Evolutionary conservation across 2,888 invertebrate species (phyloP).

Genomic region (Ceratothoa steindachneri): DNA sequence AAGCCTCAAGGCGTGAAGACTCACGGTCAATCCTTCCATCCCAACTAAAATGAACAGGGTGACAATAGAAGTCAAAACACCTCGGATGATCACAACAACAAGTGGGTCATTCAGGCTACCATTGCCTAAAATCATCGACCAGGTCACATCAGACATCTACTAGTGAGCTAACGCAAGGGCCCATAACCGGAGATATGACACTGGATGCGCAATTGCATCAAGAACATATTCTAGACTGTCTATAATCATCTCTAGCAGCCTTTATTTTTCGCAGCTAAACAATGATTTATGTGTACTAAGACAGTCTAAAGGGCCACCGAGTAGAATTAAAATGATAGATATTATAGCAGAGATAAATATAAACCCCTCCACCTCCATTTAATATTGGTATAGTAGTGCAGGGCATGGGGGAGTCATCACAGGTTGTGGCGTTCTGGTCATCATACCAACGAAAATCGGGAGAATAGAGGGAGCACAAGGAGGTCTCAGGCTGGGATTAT

Average conservation of each 20-base stretch:
- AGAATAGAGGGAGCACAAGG: neutral
- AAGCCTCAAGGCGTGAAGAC: neutral
- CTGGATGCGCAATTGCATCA: neutral
- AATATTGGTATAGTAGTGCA: neutral
- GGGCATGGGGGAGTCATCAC: neutral
- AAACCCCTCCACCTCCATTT: neutral
- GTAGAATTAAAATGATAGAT: neutral
- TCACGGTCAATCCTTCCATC: neutral
- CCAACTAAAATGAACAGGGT: neutral
- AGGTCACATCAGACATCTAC: neutral
- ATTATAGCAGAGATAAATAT: neutral
- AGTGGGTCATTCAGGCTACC: neutral
- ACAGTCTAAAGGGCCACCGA: neutral
- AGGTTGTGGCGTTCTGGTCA: neutral
- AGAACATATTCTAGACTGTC: neutral
- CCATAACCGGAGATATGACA: neutral
- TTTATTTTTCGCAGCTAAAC: neutral
- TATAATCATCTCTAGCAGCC: neutral
- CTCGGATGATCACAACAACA: neutral
- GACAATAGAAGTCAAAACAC: neutral
- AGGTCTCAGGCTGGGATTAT: neutral
- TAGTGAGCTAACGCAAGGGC: conserved; percentile 2
- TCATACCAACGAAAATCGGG: neutral
- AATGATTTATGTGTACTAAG: neutral
- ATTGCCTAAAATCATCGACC: neutral